phyloP scores from a whole-genome alignment of 2,888 invertebrate genomes.

The Meloe dianella region DNA sequence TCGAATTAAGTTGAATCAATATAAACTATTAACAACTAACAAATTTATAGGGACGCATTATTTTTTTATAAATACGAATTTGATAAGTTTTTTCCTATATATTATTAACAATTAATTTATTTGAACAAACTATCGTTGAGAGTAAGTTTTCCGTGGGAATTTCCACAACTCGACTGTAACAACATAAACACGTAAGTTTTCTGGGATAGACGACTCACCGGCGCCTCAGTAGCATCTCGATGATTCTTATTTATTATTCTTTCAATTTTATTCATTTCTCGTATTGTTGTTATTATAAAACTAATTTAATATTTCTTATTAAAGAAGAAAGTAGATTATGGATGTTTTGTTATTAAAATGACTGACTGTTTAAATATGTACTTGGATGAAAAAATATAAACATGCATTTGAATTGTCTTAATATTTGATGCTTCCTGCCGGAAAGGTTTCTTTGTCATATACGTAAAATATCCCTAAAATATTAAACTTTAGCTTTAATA shows the following conservation, averaged over 20 bases:
- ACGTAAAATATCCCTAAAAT: constrained; percentile 34
- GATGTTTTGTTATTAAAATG: neutral
- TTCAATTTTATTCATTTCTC: constrained; percentile 3
- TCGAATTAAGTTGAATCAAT: neutral
- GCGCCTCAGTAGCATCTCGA: constrained; percentile 13
- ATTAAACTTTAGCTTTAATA: constrained; percentile 35
- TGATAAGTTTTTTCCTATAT: neutral
- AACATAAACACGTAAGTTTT: constrained; percentile 17
- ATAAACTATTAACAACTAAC: constrained; percentile 1
- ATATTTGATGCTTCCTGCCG: constrained; percentile 34
- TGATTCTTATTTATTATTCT: constrained; percentile 16
- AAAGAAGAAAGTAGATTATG: neutral
- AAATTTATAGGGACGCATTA: neutral
- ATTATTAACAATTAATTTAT: constrained; percentile 15
- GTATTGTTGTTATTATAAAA: neutral
- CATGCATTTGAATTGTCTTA: constrained; percentile 20
- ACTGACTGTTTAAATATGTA: neutral
- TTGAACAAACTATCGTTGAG: neutral
- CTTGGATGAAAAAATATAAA: neutral
- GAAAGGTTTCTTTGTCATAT: constrained; percentile 30
- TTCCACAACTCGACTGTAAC: constrained; percentile 12
- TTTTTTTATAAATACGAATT: neutral
- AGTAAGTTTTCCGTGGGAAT: constrained; percentile 12
- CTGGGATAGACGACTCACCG: constrained; percentile 12
- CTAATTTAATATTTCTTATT: neutral